Conservation (phyloP, 2,113 vertebrate genomes). For the Etia nguti region DNA sequence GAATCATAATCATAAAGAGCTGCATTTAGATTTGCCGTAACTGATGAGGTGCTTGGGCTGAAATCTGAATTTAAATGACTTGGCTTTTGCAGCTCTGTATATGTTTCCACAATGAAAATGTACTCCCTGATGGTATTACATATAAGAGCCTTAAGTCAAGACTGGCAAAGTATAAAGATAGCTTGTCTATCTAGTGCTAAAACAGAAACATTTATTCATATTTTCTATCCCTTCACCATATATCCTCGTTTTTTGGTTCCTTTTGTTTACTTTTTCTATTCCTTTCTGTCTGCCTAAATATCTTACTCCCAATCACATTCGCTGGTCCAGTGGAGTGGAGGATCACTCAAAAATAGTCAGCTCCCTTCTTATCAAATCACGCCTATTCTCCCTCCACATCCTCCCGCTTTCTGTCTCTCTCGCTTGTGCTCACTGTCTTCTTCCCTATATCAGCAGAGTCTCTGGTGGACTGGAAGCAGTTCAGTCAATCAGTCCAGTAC, state of each 20-base stretch:
- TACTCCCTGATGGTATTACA: not conserved
- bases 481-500: constrained; percentile 29
- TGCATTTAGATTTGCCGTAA: not conserved
- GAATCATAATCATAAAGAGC: not conserved
- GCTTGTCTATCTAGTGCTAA: not conserved
- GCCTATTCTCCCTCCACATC: constrained; percentile 12
- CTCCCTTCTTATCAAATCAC: constrained; percentile 24
- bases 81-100: not conserved
- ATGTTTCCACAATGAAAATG: not conserved
- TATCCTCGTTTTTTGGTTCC: not conserved
- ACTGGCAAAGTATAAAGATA: not conserved
- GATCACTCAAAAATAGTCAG: constrained; percentile 38
- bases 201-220: not conserved
- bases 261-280: not conserved
- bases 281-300: not conserved
- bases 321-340: constrained; percentile 11
- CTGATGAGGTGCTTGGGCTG: not conserved
- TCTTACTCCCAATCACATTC: constrained; percentile 5
- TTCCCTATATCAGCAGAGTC: not conserved
- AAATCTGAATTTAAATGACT: not conserved
- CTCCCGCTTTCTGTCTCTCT: not conserved
- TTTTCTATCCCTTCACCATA: not conserved
- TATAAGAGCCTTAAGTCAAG: not conserved
- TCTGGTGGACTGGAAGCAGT: constrained; percentile 33
- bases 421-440: not conserved